Evolutionary conservation across 35 echinoderm and acorn worm genomes (phyloP).

Genomic region (Patiria miniata): DNA sequence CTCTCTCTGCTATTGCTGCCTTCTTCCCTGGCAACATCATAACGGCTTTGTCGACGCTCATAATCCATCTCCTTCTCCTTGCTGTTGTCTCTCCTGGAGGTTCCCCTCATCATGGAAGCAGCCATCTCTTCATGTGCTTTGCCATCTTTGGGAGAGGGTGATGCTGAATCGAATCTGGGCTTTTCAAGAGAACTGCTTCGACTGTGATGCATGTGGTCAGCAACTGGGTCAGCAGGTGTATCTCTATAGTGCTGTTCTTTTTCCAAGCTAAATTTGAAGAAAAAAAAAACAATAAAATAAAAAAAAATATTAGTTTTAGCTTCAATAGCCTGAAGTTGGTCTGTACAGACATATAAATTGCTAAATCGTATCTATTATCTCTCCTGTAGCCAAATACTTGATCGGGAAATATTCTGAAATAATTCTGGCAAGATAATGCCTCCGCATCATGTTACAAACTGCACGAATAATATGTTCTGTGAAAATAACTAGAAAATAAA

Average conservation of each 20-base stretch:
- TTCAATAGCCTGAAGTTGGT: too few relatives aligned
- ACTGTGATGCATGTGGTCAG: constrained; percentile 4
- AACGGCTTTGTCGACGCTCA: background rate
- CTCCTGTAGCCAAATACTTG: too few relatives aligned
- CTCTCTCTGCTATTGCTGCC: background rate
- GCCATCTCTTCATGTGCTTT: too few relatives aligned
- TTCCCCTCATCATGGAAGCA: background rate
- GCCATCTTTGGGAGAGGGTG: background rate
- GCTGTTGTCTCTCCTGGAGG: background rate
- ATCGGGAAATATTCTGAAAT: too few relatives aligned
- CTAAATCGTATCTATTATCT: too few relatives aligned
- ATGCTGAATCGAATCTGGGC: background rate
- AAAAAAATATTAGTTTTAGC: background rate
- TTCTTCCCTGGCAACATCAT: background rate
- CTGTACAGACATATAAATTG: too few relatives aligned
- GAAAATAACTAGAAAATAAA: too few relatives aligned
- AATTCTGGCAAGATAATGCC: too few relatives aligned
- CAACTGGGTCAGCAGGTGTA: background rate
- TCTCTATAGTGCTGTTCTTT: background rate
- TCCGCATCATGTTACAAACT: too few relatives aligned
- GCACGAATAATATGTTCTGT: too few relatives aligned
- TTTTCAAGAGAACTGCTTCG: background rate
- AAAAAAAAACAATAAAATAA: background rate
- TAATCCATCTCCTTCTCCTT: constrained; percentile 3
- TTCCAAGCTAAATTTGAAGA: background rate